Evolutionary conservation across 2,888 invertebrate species (phyloP).

Genomic region (Thymelicus sylvestris): DNA sequence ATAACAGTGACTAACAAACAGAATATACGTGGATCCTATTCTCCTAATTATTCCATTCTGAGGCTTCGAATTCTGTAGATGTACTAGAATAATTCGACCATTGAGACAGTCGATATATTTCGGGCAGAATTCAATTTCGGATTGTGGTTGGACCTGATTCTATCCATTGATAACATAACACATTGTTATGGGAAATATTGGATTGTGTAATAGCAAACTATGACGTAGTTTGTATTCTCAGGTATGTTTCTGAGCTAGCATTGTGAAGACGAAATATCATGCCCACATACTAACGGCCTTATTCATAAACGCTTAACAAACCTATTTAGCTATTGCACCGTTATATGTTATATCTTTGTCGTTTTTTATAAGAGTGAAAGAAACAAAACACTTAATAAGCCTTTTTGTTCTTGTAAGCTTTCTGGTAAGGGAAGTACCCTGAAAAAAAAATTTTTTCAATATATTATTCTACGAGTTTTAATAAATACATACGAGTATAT

Average conservation of each 20-base stretch:
- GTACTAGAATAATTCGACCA: constrained; percentile 35
- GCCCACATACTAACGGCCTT: no score
- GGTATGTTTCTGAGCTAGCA: background rate
- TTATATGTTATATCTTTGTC: no score
- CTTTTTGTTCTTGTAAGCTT: no score
- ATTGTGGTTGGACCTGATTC: constrained; percentile 30
- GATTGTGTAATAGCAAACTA: constrained; percentile 4
- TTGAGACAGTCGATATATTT: constrained; percentile 35
- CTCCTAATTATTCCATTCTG: constrained; percentile 30
- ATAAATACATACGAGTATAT: no score
- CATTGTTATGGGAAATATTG: constrained; percentile 35
- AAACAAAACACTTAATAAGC: no score
- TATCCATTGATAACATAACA: constrained; percentile 34
- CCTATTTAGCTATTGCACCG: no score
- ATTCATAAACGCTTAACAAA: no score
- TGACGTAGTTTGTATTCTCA: constrained; percentile 9
- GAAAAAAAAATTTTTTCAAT: no score
- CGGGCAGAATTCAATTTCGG: constrained; percentile 37
- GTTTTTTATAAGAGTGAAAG: no score
- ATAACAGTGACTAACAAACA: constrained; percentile 7
- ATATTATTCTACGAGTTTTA: no score
- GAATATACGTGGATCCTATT: constrained; percentile 22
- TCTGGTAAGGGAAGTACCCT: no score
- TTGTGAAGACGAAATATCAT: background rate
- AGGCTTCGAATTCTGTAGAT: constrained; percentile 22